A percentile compares a stretch with the other conserved stretches of the same genome.
phyloP scores from a whole-genome alignment of 2,113 vertebrate genomes.

The Equus quagga region DNA sequence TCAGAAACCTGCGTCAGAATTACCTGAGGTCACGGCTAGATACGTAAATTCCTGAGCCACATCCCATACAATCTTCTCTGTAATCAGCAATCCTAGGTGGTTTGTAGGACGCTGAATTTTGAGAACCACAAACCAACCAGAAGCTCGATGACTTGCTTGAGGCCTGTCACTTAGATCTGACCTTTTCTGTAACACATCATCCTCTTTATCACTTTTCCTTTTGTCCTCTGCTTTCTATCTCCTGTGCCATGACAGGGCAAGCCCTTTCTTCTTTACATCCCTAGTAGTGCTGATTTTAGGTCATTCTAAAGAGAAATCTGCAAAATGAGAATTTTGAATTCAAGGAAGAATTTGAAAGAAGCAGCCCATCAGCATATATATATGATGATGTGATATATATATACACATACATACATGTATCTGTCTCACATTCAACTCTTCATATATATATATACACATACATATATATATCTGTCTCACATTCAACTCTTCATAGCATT shows the following conservation, averaged over 20 bases:
- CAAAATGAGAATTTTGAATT: slow-evolving; percentile 1
- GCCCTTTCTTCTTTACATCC: not conserved
- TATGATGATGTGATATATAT: not conserved
- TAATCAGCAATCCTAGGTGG: no score
- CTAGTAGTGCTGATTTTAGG: not conserved
- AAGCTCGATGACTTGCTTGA: not conserved
- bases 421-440: not conserved
- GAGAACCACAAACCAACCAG: not conserved
- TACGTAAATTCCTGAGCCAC: not conserved
- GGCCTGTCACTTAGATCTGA: not conserved
- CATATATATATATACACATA: no score
- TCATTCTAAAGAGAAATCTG: slow-evolving; percentile 32
- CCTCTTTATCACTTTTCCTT: not conserved
- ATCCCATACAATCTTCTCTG: accelerated
- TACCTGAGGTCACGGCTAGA: not conserved
- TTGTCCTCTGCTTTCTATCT: not conserved
- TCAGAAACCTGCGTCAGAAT: not conserved
- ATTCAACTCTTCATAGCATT: not conserved
- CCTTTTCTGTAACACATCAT: not conserved
- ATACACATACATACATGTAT: no score
- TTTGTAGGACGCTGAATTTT: not conserved
- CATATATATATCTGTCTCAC: not conserved
- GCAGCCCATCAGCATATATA: not conserved
- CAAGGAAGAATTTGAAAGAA: not conserved
- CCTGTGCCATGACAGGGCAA: accelerated